Conservation (phyloP, 1,140 invertebrate species). For the Temnothorax longispinosus region DNA sequence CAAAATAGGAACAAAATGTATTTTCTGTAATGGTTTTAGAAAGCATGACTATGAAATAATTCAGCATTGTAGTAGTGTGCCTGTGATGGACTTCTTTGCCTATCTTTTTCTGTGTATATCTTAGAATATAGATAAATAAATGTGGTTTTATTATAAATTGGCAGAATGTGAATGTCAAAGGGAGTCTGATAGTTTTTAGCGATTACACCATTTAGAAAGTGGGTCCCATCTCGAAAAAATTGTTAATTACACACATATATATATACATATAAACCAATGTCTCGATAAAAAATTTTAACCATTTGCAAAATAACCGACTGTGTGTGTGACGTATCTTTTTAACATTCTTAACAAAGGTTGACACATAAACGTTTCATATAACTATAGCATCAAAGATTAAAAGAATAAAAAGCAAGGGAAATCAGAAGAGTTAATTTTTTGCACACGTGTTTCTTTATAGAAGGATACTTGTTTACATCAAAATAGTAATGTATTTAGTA, state of each 20-base stretch:
- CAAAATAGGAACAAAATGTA: constrained; percentile 59
- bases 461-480: too few relatives aligned
- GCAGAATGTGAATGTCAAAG: not conserved
- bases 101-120: constrained; percentile 23
- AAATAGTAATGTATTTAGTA: too few relatives aligned
- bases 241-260: not conserved
- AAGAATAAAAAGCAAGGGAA: not conserved
- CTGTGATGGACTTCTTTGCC: constrained; percentile 27
- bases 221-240: not conserved
- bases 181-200: not conserved
- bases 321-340: not conserved
- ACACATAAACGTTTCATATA: not conserved
- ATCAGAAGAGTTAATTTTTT: too few relatives aligned
- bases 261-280: not conserved
- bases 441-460: too few relatives aligned
- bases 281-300: not conserved
- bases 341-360: not conserved
- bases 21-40: constrained; percentile 33
- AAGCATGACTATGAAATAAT: constrained; percentile 12
- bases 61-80: constrained; percentile 17
- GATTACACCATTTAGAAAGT: too few relatives aligned
- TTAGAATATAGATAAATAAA: constrained; percentile 38
- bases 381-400: not conserved
- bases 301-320: not conserved
- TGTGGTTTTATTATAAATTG: not conserved